Evolutionary conservation across 1,140 invertebrate genomes (phyloP), one percentile per base, ranked within the genome.

Genomic region (Augochlora pura): DNA sequence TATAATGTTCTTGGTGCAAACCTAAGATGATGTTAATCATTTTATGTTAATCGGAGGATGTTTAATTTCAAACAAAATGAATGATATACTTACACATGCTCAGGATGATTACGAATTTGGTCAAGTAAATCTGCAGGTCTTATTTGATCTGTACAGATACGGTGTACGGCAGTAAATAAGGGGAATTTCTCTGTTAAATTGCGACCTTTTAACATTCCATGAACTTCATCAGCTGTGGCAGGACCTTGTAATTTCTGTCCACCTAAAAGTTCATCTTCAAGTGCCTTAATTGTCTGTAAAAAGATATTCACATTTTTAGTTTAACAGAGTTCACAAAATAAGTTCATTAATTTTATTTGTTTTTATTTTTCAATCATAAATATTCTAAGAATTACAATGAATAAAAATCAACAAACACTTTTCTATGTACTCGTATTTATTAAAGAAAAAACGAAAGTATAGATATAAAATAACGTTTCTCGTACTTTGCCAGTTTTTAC

Each of bases 201-300:
- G 86, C 94, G 95, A 8, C 83, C 87, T 87, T 95, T 94, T 5
- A 97, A 89, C 95, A 96, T 95, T 71, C 92, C 93, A 85, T 96
- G 94, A 0, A 98, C 96, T 93, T 98, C 97, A 46, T 94, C 94
- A 7, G 97, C 97, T n/a, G 97, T 97, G 60, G 96, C 94, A 21
- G 97, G 97, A 42, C 97, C 97, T 92, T 98, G 97, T 25, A 97
- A 93, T 84, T 96, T 96, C 91, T 98, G 97, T 1, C 97, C 97
- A 88, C 97, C 96, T n/a, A 98, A 90, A 92, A 98, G 94, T 90
- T 97, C 96, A 59, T 94, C 93, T 89, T 98, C 97, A 25, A 98
- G 88, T 73, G 95, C 94, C 84, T 94, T 94, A 72, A 98, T 95
- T 1, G 94, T 93, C 96, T 97, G 73, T n/a, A 91, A 84, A 68